Conservation (phyloP, 2,888 invertebrate genomes). For the Cyclophora albipunctata region DNA sequence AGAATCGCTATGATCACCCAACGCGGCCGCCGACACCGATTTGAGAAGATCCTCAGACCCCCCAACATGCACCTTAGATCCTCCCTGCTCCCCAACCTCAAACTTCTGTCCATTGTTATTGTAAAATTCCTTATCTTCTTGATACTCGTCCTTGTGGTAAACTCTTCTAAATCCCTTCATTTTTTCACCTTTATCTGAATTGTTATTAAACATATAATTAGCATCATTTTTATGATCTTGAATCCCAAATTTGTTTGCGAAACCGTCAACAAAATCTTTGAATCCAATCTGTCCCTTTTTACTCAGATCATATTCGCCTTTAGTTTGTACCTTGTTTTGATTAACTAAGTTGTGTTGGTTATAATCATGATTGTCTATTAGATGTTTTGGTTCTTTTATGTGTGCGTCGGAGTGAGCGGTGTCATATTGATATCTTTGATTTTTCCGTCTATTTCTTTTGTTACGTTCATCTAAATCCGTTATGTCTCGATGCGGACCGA, state of each 20-base stretch:
- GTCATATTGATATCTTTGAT: constrained; percentile 2
- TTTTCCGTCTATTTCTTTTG: constrained; percentile 28
- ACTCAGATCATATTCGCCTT: constrained; percentile 24
- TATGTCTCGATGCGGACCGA: constrained; percentile 12
- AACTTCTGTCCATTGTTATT: constrained; percentile 47
- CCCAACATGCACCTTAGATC: constrained; percentile 32
- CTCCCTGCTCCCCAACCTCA: constrained; percentile 39
- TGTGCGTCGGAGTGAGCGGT: too few species aligned
- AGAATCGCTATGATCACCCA: constrained; percentile 9
- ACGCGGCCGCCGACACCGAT: constrained; percentile 35
- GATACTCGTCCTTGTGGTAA: constrained; percentile 62
- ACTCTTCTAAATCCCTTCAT: constrained; percentile 55
- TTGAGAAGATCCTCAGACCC: constrained; percentile 40
- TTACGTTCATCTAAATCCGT: constrained; percentile 20
- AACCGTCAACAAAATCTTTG: constrained; percentile 50
- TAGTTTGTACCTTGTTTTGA: constrained; percentile 26
- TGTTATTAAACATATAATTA: constrained; percentile 33
- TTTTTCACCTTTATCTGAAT: constrained; percentile 50
- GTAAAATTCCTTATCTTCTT: constrained; percentile 58
- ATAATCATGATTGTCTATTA: constrained; percentile 21
- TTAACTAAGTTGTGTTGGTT: constrained; percentile 30
- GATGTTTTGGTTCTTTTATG: too few species aligned
- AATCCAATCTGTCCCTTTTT: constrained; percentile 35
- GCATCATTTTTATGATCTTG: constrained; percentile 41
- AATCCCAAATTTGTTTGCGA: constrained; percentile 52